phyloP scores from a whole-genome alignment of 92 coral and sea anemone genomes.

The Epizoanthus illoricatus region DNA sequence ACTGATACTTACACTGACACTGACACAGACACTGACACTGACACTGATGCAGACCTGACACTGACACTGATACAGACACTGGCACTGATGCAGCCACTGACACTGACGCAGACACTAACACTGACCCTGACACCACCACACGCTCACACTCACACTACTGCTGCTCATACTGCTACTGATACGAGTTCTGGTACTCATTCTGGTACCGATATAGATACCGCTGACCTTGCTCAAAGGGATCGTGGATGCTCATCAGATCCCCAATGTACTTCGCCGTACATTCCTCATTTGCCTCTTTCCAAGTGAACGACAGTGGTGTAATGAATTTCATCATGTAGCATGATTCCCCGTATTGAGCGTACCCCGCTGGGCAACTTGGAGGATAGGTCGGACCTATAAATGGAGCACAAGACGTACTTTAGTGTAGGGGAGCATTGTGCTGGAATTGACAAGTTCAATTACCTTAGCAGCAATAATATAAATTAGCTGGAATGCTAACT shows the following conservation, averaged over 20 bases:
- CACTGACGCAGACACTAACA: background rate
- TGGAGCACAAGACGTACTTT: background rate
- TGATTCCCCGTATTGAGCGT: constrained; percentile 73
- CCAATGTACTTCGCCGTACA: constrained; percentile 65
- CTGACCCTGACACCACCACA: background rate
- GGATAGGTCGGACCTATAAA: constrained; percentile 40
- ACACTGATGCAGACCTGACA: too few species aligned
- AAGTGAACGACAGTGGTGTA: constrained; percentile 50
- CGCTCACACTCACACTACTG: background rate
- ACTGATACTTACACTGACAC: too few species aligned
- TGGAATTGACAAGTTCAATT: background rate
- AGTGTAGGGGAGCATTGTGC: background rate
- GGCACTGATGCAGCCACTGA: background rate
- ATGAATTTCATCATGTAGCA: constrained; percentile 76
- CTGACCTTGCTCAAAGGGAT: constrained; percentile 82
- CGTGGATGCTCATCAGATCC: constrained; percentile 73
- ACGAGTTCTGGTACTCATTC: background rate
- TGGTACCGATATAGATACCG: background rate
- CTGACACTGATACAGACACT: too few species aligned
- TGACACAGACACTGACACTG: too few species aligned
- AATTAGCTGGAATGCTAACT: too few species aligned
- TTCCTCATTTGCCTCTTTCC: constrained; percentile 74
- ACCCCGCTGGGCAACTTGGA: constrained; percentile 76
- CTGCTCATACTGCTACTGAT: background rate
- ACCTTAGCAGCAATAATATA: background rate